phyloP scores from a whole-genome alignment of 2,113 vertebrate species.

The Pseudorasbora parva region DNA sequence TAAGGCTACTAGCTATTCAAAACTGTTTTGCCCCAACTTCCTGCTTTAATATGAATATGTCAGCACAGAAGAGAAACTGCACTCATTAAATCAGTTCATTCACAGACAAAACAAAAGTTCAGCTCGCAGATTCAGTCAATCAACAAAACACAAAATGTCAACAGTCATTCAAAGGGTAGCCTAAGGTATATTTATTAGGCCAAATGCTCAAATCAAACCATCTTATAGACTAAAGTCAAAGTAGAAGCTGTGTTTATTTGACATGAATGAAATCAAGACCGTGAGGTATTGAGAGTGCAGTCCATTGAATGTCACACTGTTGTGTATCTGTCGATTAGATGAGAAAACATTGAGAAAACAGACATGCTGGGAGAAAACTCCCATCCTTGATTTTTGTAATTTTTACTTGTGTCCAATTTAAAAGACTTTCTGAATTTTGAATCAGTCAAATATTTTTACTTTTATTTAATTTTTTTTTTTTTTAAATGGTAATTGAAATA shows the following conservation, averaged over 20 bases:
- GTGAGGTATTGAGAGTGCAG: neutral
- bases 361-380: neutral
- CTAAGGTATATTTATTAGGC: neutral
- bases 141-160: neutral
- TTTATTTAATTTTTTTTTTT: neutral
- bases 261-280: neutral
- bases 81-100: conserved; percentile 8
- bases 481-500: neutral
- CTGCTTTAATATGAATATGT: neutral
- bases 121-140: neutral
- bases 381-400: neutral
- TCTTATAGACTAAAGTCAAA: neutral
- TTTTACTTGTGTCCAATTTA: neutral
- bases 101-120: neutral
- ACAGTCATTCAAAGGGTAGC: neutral
- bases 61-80: neutral
- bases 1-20: neutral
- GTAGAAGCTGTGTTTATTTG: neutral
- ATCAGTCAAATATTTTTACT: neutral
- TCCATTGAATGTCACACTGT: neutral
- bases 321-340: neutral
- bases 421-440: neutral
- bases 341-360: neutral
- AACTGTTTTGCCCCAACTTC: neutral
- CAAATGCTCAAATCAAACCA: neutral